Base-by-base conservation (phyloP, 2,888 invertebrate species). In the Eupithecia vulgata region DNA sequence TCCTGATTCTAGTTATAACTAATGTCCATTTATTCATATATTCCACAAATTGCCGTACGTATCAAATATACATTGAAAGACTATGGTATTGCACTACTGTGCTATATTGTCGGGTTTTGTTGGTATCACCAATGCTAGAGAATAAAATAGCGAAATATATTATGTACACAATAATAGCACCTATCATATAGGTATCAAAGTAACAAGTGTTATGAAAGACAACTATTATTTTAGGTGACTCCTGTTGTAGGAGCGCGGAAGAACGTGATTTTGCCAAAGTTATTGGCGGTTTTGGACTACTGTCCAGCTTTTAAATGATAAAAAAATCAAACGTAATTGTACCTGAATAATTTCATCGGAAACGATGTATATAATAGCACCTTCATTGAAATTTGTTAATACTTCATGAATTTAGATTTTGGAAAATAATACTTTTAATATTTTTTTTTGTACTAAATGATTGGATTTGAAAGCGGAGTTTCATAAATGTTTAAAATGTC, bases 361-460 rank as follows among this genome's bases (percentile, higher is more conserved):
- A 82, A 82, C 84, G 84, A 83, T 67, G 65, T 65, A 42, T 82
- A n/a, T n/a, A 83, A 83, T 90, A 91, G 90, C 90, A 90, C 89
- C 88, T 81, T 85, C 77, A 81, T 87, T 87, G 87, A 85, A 89
- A 88, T 86, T 87, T 85, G 85, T 89, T 93, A 93, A 94, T 94
- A 94, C 93, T 93, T 89, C 89, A 88, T 87, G 90, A 92, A 91
- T 93, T 92, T 89, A 80, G 85, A 92, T 90, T 90, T 92, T 91
- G 89, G 88, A 89, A 89, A 91, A 92, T 93, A 94, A 93, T 94
- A 94, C 92, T 94, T 92, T 90, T n/a, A n/a, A n/a, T n/a, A 90
- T 87, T 81, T 83, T 90, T 89, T 93, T 93, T 93, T 93, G 94
- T 93, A 93, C 93, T 93, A 92, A 90, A 87, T 83, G 89, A 87